Evolutionary conservation across 2,113 vertebrate species (phyloP).

Genomic region (Origma solitaria): DNA sequence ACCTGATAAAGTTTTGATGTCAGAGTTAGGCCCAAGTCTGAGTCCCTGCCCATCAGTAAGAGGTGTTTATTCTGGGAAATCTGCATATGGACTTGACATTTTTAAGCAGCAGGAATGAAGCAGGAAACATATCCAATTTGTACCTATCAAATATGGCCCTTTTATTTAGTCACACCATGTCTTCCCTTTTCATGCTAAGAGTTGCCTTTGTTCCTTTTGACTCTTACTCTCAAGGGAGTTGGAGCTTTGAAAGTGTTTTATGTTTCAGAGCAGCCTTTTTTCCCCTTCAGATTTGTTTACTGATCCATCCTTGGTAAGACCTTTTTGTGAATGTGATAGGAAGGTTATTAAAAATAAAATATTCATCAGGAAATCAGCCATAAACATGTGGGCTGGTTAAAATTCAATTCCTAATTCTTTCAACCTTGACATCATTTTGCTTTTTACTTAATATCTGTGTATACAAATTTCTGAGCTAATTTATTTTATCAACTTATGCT

Average conservation of each 20-base stretch:
- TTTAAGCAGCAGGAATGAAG: conserved; percentile 15
- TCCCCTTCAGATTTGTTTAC: conserved; percentile 47
- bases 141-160: conserved; percentile 38
- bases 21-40: not conserved
- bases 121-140: conserved; percentile 20
- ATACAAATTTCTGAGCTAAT: conserved; percentile 54
- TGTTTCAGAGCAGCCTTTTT: conserved; percentile 51
- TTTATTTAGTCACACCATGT: conserved; percentile 34
- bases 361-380: conserved; percentile 63
- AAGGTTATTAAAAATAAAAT: conserved; percentile 71
- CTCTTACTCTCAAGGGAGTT: conserved; percentile 9
- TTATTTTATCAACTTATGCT: conserved; percentile 36
- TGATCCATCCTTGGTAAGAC: conserved; percentile 49
- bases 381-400: conserved; percentile 49
- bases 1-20: not conserved
- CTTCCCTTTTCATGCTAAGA: conserved; percentile 22
- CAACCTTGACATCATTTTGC: conserved; percentile 53
- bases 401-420: conserved; percentile 58
- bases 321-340: conserved; percentile 60
- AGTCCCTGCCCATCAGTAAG: not conserved
- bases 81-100: not conserved
- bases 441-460: conserved; percentile 48
- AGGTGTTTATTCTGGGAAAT: not conserved
- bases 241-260: conserved; percentile 41
- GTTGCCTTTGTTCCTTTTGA: conserved; percentile 56